Evolutionary conservation across 2,797 vertebrate species (phyloP), one percentile per base, ranked within the genome.

Genomic region (Catamblyrhynchus diadema): DNA sequence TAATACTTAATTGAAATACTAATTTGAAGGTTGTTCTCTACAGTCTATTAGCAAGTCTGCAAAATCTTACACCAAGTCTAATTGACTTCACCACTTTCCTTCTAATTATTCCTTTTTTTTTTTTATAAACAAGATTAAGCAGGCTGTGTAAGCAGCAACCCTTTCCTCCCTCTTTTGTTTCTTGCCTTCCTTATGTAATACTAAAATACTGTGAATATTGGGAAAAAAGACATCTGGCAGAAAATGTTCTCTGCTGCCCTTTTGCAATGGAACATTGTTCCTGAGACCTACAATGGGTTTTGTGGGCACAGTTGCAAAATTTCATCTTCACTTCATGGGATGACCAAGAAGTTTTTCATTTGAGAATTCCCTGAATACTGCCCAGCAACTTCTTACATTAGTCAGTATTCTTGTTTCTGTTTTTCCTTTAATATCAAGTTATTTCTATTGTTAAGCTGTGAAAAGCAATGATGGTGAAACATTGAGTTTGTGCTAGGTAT

Each of bases 81-180:
- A 84, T 32, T 57, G 45, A 66, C 37, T 70, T 80, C 19, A 77
- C 37, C 7, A 7, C 50, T 67, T 86, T 42, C 25, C 27, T 80
- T 37, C 32, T 54, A 41, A 28, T 65, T 54, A 73, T 48, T 28
- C 0, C 12, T 30, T 57, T 32, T 60, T 62, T 60, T 62, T 64
- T 74, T 75, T 66, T 8, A 21, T 64, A 54, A 44, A 45, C 64
- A 69, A 78, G 56, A 69, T 86, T 88, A 77, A 84, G 33, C 48
- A 69, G 88, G 41, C 73, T 87, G 5, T 83, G 22, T 89, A 64
- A 93, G 74, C 86, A 96, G 81, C 62, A 95, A 33, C 32, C 25
- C 41, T 90, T 86, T 93, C 53, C 30, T 92, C 67, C 84, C 44
- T 87, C 89, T 94, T 92, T 90, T 96, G 78, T 90, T 94, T 96